Evolutionary conservation across 1,140 invertebrate species (phyloP).

Genomic region (Apocrypta bakeri): DNA sequence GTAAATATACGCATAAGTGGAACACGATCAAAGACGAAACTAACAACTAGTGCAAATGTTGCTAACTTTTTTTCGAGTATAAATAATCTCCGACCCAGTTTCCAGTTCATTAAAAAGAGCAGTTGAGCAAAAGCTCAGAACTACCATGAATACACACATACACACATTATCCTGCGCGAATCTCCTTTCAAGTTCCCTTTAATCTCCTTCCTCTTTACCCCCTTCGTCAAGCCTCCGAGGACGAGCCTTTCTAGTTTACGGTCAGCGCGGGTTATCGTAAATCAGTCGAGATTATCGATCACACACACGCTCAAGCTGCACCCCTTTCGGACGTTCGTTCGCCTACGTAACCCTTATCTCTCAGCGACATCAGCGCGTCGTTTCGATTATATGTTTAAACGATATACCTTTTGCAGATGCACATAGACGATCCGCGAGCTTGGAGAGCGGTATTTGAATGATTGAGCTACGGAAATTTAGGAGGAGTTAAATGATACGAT

Average conservation of each 20-base stretch:
- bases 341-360: conserved; percentile 10
- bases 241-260: conserved; percentile 20
- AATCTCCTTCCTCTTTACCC: background rate
- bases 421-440: background rate
- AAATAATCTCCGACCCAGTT: no score
- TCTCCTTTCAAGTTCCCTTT: background rate
- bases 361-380: conserved; percentile 23
- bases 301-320: background rate
- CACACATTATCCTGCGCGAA: background rate
- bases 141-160: no score
- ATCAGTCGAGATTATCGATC: conserved; percentile 50
- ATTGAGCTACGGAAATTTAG: conserved; percentile 20
- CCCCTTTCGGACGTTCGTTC: background rate
- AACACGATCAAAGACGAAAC: no score
- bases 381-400: conserved; percentile 39
- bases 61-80: no score
- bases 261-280: conserved; percentile 41
- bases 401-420: conserved; percentile 3
- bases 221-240: background rate
- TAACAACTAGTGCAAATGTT: no score
- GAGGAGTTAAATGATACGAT: background rate
- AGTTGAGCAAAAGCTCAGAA: background rate
- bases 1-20: no score
- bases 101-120: background rate
- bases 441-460: background rate